Base-by-base conservation (phyloP, 2,888 invertebrate species). In the Agrotis exclamationis region DNA sequence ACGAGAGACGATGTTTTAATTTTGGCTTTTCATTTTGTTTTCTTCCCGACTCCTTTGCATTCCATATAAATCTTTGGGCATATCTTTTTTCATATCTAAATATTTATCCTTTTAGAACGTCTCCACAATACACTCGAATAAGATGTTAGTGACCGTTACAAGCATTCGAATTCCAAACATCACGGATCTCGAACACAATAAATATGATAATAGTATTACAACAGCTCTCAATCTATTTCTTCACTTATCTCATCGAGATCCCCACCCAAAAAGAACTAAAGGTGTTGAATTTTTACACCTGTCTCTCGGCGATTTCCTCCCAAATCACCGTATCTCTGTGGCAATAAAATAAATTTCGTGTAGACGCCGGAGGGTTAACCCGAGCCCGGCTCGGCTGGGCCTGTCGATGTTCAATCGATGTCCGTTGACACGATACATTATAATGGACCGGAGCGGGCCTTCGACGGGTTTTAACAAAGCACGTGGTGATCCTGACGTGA, bases 261-360 rank as follows among this genome's bases (percentile, higher is more conserved):
- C 91, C 90, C 89, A 88, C 88, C 89, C 89, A 91, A 93, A 93
- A 93, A 92, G 92, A 92, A 83, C 86, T 91, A 93, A 94, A 96
- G 93, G 94, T 95, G 95, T 96, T 93, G 92, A 92, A 94, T 93
- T 96, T 92, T 95, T 96, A 96, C 96, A 96, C 96, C 96, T 96
- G 96, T 96, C 96, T 92, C 92, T 93, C 92, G 90, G 92, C 92
- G 92, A 94, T 94, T 95, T 95, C 94, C 92, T 94, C 89, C 92
- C 93, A 93, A 95, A 95, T 94, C 94, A 93, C 93, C 93, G 94
- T 96, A 96, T 96, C 96, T 95, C 91, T 92, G 93, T 85, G 88
- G 95, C 93, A 95, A 96, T 96, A 96, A 96, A 96, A 96, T 96
- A 96, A 95, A 96, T 96, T 95, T 94, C 90, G 89, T 94, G 93